Conservation (phyloP, 2,113 vertebrate species). For the Gopherus evgoodei region DNA sequence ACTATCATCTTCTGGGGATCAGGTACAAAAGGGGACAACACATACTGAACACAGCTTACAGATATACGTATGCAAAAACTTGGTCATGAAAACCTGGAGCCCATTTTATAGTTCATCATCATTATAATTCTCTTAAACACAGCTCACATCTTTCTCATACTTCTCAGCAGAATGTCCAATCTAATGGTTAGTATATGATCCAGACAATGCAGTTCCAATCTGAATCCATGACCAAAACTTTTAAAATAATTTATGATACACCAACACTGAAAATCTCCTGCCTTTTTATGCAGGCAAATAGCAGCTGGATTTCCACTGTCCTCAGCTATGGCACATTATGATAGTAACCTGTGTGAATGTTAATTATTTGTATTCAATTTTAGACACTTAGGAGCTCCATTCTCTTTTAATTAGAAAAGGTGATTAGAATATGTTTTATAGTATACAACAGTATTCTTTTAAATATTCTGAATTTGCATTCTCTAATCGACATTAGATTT, state of each 20-base stretch:
- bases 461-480: neutral
- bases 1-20: accelerated
- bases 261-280: neutral
- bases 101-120: neutral
- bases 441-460: neutral
- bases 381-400: neutral
- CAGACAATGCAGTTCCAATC: neutral
- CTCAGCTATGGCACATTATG: neutral
- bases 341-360: neutral
- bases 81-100: neutral
- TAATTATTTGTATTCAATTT: neutral
- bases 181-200: accelerated
- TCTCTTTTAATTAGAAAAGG: neutral
- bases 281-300: neutral
- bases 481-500: neutral
- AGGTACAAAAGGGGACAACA: neutral
- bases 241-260: neutral
- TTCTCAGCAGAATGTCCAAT: neutral
- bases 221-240: neutral
- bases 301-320: neutral
- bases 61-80: neutral
- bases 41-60: neutral
- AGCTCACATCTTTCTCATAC: neutral
- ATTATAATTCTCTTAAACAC: neutral
- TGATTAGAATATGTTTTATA: neutral